Evolutionary conservation across 2,113 vertebrate species (phyloP), one percentile per base, ranked within the genome.

Genomic region (Megaceryle torquata): DNA sequence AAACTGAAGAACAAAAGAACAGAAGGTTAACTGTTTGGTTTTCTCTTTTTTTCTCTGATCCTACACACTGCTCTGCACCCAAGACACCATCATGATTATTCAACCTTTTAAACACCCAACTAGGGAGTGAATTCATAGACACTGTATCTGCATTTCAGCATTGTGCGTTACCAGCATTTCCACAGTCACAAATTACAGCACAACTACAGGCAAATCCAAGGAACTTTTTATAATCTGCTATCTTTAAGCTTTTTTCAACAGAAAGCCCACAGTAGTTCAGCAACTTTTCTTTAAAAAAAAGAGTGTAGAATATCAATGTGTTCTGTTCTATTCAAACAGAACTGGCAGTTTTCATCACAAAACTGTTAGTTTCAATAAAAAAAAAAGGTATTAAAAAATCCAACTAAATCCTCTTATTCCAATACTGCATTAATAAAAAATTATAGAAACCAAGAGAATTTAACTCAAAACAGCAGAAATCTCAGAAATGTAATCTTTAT

Each of bases 1-100:
- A 97, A 99, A 99, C 99, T 99, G 65, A 24, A 95, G 63, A 81
- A 96, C 6, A 87, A 75, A 93, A 91, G 25, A 74, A 59, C 13
- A 31, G 28, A 63, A 46, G 2, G 11, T 86, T 86, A 88, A 78
- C 15, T n/a, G 25, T 15, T 54, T 51, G 4, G 1, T 29, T 50
- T 78, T 65, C 17, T 89, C 10, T 21, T 56, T 65, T 31, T n/a
- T 4, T 14, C 3, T 29, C 48, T 70, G 51, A 67, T 33, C 25
- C 86, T 44, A 71, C 26, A 70, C 22, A 63, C 4, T n/a, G 11
- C 13, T 74, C 35, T 44, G 28, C 6, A 54, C 24, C 14, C 11
- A 18, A 65, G 29, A 61, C 4, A 44, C 46, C 31, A 70, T 1
- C 22, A 5, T 17, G 5, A 65, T 41, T 53, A 80, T n/a, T 57